phyloP scores from a whole-genome alignment of 2,113 vertebrate genomes.

The Hassar affinis region DNA sequence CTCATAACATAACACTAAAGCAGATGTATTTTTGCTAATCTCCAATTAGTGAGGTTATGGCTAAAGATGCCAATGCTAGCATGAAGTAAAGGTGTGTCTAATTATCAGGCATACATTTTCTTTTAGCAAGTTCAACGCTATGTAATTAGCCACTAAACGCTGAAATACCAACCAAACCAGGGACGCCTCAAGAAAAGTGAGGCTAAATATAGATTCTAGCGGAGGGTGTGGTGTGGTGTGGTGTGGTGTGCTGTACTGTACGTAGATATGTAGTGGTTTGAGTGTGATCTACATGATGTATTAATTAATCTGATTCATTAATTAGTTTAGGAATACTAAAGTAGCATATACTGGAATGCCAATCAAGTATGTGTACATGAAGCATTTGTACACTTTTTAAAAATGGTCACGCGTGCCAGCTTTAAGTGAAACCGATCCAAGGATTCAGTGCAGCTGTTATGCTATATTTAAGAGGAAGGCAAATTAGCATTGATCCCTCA shows the following conservation, averaged over 20 bases:
- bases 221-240: neutral
- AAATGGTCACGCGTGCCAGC: neutral
- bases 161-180: constrained; percentile 6
- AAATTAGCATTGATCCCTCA: neutral
- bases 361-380: neutral
- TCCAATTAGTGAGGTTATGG: neutral
- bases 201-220: neutral
- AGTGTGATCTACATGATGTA: neutral
- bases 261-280: neutral
- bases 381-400: neutral
- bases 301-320: neutral
- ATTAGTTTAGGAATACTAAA: neutral
- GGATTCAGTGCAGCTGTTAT: neutral
- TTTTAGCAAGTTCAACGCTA: neutral
- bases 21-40: neutral
- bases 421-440: neutral
- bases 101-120: neutral
- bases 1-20: neutral
- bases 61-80: neutral
- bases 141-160: neutral
- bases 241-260: too few species aligned
- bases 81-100: neutral
- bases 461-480: neutral
- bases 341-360: neutral
- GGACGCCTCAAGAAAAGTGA: neutral